These are phyloP conservation scores for Drosophila fungiperda DNA, from an alignment of 2,888 invertebrate genomes.

Conservation along the genomic window DNA sequence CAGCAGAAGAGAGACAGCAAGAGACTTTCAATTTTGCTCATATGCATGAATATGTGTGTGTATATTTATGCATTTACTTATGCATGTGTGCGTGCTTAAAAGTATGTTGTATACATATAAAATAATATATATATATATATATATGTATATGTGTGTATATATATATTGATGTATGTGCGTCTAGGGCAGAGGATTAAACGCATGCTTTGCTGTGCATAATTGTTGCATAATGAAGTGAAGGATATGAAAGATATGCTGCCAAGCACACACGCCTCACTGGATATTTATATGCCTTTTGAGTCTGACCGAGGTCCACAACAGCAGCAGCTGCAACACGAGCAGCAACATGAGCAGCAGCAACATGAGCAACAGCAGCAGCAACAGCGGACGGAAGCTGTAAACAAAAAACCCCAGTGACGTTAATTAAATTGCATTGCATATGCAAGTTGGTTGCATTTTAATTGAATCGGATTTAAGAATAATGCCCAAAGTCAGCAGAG, in stretches of 20 bases:
- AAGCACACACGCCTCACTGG: constrained; percentile 61
- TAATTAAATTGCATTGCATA: constrained; percentile 79
- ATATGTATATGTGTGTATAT: not conserved
- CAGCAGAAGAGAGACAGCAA: not conserved
- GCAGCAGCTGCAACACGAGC: not conserved
- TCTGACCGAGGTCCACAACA: constrained; percentile 44
- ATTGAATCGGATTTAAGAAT: constrained; percentile 79
- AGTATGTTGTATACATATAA: not conserved
- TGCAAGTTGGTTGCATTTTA: constrained; percentile 78
- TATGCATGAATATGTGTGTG: constrained; percentile 27
- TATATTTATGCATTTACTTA: constrained; percentile 1
- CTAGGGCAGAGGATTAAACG: constrained; percentile 78
- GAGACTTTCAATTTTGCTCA: constrained; percentile 18
- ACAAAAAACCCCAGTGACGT: constrained; percentile 72
- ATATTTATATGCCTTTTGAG: constrained; percentile 72
- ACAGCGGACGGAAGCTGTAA: constrained; percentile 23
- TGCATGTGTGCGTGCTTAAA: not conserved
- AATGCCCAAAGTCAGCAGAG: constrained; percentile 73
- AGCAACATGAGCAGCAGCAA: not conserved
- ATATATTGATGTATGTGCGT: constrained; percentile 34
- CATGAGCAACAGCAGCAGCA: constrained; percentile 2
- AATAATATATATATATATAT: not conserved
- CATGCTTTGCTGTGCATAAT: constrained; percentile 80
- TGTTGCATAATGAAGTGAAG: constrained; percentile 80
- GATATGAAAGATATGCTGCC: constrained; percentile 76